Percentiles rank a stretch among this genome's conserved stretches.
phyloP scores from a whole-genome alignment of 2,113 vertebrate species.

The Beaufortia kweichowensis region DNA sequence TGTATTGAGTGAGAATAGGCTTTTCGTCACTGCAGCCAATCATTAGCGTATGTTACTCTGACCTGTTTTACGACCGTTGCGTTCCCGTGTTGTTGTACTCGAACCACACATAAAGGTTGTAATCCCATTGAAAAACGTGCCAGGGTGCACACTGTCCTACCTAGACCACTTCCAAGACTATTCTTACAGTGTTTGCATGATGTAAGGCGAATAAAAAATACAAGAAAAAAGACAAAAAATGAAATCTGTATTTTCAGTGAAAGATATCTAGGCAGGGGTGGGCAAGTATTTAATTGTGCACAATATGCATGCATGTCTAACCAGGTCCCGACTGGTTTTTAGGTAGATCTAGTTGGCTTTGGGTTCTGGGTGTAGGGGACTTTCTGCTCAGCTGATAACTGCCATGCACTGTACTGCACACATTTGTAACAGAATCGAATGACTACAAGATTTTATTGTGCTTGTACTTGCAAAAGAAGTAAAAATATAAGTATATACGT shows the following conservation, averaged over 20 bases:
- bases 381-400: conserved; percentile 98
- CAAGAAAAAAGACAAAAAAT: conserved; percentile 49
- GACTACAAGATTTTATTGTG: conserved; percentile 82
- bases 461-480: conserved; percentile 62
- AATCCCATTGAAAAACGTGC: conserved; percentile 68
- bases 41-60: conserved; percentile 72
- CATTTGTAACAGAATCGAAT: conserved; percentile 81
- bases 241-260: conserved; percentile 69
- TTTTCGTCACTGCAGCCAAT: conserved; percentile 71
- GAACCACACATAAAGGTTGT: conserved; percentile 72
- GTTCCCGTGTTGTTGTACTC: conserved; percentile 72
- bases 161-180: conserved; percentile 76
- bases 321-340: conserved; percentile 84
- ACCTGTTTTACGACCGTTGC: conserved; percentile 63
- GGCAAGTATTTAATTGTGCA: conserved; percentile 88
- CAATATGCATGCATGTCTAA: conserved; percentile 89
- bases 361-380: conserved; percentile 80
- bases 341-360: conserved; percentile 85
- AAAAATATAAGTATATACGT: conserved; percentile 22
- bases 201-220: conserved; percentile 55
- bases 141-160: conserved; percentile 72
- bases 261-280: conserved; percentile 74
- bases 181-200: conserved; percentile 81
- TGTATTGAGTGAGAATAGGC: conserved; percentile 73
- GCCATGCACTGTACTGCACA: conserved; percentile 95